A percentile compares a stretch with the other conserved stretches of the same genome.
phyloP scores from a whole-genome alignment of 2,113 vertebrate genomes.

The Pipra filicauda region DNA sequence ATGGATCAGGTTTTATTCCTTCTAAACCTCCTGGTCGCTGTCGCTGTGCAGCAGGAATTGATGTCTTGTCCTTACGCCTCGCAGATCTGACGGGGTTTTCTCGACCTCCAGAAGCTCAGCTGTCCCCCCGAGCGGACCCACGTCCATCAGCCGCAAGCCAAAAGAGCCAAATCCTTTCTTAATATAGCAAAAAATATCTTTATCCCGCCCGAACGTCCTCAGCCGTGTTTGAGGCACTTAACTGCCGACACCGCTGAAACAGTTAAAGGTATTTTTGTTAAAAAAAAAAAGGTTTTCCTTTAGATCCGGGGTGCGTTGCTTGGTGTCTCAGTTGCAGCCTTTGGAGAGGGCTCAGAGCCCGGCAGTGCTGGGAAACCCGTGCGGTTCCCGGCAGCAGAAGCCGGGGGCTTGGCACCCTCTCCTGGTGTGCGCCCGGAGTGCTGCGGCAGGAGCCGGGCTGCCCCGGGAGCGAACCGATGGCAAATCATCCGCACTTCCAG shows the following conservation, averaged over 20 bases:
- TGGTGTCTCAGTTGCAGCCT: neutral
- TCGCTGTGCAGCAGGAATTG: neutral
- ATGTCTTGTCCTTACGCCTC: neutral
- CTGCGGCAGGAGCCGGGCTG: neutral
- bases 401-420: conserved; percentile 45
- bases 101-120: neutral
- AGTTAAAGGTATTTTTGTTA: neutral
- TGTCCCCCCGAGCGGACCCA: neutral
- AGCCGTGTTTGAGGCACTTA: neutral
- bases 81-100: neutral
- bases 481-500: fast-evolving
- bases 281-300: neutral
- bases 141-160: neutral
- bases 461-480: fast-evolving
- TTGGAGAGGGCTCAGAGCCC: neutral
- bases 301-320: neutral
- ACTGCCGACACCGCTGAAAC: neutral
- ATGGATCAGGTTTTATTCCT: neutral
- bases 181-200: neutral
- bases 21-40: neutral
- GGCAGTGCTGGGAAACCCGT: fast-evolving
- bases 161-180: neutral
- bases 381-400: neutral
- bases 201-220: neutral
- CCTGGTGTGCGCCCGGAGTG: neutral